Evolutionary conservation across 2,797 vertebrate genomes (phyloP).

Genomic region (Aldrovandia affinis): DNA sequence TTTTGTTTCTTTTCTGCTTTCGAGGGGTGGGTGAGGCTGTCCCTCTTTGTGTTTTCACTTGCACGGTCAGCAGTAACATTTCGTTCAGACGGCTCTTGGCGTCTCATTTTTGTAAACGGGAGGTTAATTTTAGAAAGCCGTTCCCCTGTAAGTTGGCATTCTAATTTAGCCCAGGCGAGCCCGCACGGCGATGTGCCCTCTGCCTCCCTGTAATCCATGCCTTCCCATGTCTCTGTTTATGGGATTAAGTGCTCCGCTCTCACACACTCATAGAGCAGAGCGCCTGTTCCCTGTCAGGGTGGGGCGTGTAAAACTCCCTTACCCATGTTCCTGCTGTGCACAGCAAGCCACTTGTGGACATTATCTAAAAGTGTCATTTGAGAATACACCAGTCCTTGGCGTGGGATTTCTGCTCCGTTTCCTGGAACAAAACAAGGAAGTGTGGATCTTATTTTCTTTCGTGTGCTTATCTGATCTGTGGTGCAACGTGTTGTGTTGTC

Average conservation of each 20-base stretch:
- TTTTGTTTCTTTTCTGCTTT: background rate
- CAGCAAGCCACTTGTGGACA: background rate
- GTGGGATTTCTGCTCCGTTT: background rate
- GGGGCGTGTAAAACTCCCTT: background rate
- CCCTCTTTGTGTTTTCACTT: background rate
- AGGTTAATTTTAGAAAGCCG: conserved; percentile 8
- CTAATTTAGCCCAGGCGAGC: background rate
- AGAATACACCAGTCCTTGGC: background rate
- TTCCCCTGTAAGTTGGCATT: background rate
- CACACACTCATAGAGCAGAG: background rate
- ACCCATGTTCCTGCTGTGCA: background rate
- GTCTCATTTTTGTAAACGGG: background rate
- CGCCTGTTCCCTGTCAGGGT: background rate
- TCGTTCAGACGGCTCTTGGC: background rate
- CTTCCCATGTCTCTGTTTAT: background rate
- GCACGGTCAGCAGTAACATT: background rate
- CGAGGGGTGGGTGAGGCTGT: background rate
- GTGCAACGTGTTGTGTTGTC: background rate
- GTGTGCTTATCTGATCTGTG: too few relatives aligned
- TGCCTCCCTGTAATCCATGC: background rate
- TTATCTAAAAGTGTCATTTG: background rate
- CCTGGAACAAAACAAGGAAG: conserved; percentile 19
- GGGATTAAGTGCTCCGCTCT: background rate
- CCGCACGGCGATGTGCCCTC: background rate
- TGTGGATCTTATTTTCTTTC: background rate